Percentiles rank a stretch among this genome's conserved stretches.
phyloP scores from a whole-genome alignment of 2,113 vertebrate species.

The Puntigrus tetrazona region DNA sequence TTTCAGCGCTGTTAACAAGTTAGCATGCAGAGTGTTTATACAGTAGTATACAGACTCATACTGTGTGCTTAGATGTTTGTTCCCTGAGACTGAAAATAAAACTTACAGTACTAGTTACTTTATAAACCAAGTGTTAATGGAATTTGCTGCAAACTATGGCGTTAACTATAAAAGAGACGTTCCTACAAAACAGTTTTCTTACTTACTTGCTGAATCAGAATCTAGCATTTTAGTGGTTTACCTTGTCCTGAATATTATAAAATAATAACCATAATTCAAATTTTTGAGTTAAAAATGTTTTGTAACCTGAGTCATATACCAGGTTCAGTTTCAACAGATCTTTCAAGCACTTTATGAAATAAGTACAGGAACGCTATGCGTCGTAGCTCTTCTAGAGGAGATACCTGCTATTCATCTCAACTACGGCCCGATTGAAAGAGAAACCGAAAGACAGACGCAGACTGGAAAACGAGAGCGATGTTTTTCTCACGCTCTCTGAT shows the following conservation, averaged over 20 bases:
- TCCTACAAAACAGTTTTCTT: neutral
- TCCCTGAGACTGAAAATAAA: neutral
- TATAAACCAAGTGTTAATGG: neutral
- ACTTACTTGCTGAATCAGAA: neutral
- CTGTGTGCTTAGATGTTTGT: neutral
- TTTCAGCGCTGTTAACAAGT: neutral
- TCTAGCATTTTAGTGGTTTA: neutral
- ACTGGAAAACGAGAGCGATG: neutral
- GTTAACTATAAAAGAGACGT: neutral
- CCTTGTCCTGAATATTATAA: neutral
- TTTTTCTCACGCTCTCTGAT: conserved; percentile 32
- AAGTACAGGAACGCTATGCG: neutral
- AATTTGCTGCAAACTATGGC: neutral
- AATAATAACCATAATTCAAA: neutral
- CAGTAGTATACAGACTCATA: neutral
- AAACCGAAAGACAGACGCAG: neutral
- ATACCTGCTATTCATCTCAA: neutral
- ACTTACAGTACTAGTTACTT: neutral
- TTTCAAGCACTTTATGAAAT: neutral
- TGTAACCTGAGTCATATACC: neutral
- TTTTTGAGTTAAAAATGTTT: neutral
- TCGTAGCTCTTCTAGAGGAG: neutral
- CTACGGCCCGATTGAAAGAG: neutral
- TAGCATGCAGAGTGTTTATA: neutral
- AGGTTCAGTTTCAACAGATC: neutral